Base-by-base conservation (phyloP, 2,797 vertebrate genomes). In the Cyclopterus lumpus region DNA sequence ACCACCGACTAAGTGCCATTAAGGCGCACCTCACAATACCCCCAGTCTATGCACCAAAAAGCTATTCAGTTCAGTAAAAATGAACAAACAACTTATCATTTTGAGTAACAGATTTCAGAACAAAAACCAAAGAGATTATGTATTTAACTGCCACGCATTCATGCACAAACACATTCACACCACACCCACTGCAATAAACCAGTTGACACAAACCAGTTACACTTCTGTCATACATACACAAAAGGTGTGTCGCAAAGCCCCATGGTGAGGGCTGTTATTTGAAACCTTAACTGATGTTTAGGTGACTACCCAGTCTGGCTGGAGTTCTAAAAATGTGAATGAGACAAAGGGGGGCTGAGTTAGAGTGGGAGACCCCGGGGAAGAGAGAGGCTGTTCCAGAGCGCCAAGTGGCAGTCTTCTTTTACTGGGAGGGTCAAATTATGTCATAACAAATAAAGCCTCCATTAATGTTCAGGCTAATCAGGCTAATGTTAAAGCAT, bases 201-300 rank as follows among this genome's bases (percentile, higher is more conserved):
- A 81, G 89, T 83, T 83, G 86, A 90, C 85, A 91, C 88, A 93
- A 93, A 93, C 92, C 93, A 88, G 89, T 92, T 90, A 84, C 88
- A 89, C 92, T 77, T 91, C 88, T 85, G 86, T 87, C 79, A 82
- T 53, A 73, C 87, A 89, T 73, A 93, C 91, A 94, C 93, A 93
- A 91, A n/a, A 94, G 93, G 93, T 92, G 93, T 94, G 94, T 90
- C 85, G 53, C 81, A 86, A 82, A 89, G 69, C 85, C 82, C 61
- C 72, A 73, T 36, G 49, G 88, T 84, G 6, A 90, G 44, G 75
- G 85, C 85, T 93, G 93, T 92, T 86, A 94, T 93, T 93, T 88
- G 91, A 93, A 90, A 91, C 91, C 83, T 85, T 87, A 92, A 90
- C 92, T 90, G 91, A 91, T 93, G 87, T 94, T 92, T 93, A 90